A percentile compares a stretch with the other conserved stretches of the same genome.
Conservation (phyloP, 2,888 invertebrate genomes). For the Ellobium chinense region DNA sequence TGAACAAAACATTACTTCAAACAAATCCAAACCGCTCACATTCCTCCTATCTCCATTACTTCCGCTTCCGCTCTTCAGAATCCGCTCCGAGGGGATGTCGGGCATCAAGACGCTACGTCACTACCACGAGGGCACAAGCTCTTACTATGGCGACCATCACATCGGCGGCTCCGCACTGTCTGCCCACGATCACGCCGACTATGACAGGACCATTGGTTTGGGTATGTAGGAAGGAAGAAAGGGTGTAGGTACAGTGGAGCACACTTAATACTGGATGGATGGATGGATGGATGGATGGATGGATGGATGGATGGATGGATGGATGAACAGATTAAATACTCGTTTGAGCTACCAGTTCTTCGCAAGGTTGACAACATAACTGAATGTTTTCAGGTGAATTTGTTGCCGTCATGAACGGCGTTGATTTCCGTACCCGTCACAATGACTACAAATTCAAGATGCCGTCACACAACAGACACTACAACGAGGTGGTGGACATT, state of each 20-base stretch:
- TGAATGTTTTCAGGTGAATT: constrained; percentile 61
- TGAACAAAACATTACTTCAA: too few relatives aligned
- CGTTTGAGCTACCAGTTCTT: background rate
- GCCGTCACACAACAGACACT: constrained; percentile 55
- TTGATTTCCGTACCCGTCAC: constrained; percentile 73
- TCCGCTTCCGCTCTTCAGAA: too few relatives aligned
- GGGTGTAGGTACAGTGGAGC: too few relatives aligned
- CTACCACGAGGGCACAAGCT: constrained; percentile 52
- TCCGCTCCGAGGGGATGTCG: constrained; percentile 30
- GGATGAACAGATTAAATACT: too few relatives aligned
- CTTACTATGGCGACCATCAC: constrained; percentile 54
- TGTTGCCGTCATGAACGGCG: constrained; percentile 68
- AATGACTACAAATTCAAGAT: constrained; percentile 69
- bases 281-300: too few relatives aligned
- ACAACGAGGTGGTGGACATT: constrained; percentile 59
- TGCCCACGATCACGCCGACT: constrained; percentile 70
- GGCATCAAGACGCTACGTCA: constrained; percentile 50
- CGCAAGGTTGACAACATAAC: too few relatives aligned
- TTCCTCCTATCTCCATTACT: too few relatives aligned
- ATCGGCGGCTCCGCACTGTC: constrained; percentile 54
- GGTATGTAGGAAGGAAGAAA: too few relatives aligned
- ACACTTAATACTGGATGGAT: too few relatives aligned
- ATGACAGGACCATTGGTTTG: constrained; percentile 66
- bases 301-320: too few relatives aligned
- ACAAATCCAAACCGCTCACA: too few relatives aligned